Base-by-base conservation (phyloP, 1,140 invertebrate genomes). In the Popillia japonica region DNA sequence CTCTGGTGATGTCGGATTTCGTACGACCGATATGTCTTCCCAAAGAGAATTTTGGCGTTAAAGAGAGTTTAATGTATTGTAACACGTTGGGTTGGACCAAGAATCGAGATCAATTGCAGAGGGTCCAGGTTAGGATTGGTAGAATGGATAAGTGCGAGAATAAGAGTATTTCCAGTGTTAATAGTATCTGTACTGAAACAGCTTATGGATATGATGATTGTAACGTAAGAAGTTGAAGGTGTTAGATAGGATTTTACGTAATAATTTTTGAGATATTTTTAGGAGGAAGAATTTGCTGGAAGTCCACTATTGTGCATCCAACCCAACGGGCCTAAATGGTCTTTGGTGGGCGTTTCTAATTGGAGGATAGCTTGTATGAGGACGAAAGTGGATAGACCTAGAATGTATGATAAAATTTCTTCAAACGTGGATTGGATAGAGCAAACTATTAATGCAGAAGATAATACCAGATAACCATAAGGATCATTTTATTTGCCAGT, bases 241-340 rank as follows among this genome's bases (percentile, higher is more conserved):
- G 14, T n/a, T n/a, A 6, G 48, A 34, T 34, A 4, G 4, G 4
- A 34, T 34, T 34, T 34, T 34, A 4, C 2, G 1, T 34, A 34
- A 34, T 34, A 34, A 34, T 34, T 34, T 34, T 34, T 4, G 27
- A 34, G 27, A 34, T 34, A 10, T 68, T 85, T 84, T 14, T 82
- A 95, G 94, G 94, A 95, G 85, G 94, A 96, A 88, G 94, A 96
- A 88, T 92, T 94, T 81, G 94, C 94, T n/a, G 94, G 94, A 8
- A 94, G 93, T 88, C 93, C 94, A 6, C 92, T 96, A 89, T 89
- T 95, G 79, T 96, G 94, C 81, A 88, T 93, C 3, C 89, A 91
- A 76, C 85, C 90, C 0, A 90, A 91, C 72, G 89, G 88, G 22
- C 90, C 90, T 55, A 90, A 88, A 80, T 96, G 94, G 94, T 91